Conservation (phyloP, 2,888 invertebrate species). For the Mesorhabditis spiculigera region DNA sequence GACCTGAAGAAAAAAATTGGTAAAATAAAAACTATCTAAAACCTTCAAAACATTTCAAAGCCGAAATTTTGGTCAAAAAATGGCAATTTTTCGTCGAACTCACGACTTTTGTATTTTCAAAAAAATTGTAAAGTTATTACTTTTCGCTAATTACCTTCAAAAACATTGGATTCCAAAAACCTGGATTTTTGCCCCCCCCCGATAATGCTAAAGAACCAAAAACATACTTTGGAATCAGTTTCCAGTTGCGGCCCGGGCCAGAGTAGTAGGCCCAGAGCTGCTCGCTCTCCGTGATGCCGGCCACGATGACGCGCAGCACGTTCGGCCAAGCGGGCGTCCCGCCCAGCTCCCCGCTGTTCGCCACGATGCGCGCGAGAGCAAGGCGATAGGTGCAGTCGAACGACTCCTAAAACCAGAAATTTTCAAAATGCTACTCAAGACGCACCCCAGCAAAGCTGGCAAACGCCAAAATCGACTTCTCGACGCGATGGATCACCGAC, state of each 20-base stretch:
- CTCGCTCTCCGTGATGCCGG: background rate
- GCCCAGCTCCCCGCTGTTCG: background rate
- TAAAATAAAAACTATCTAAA: too few species aligned
- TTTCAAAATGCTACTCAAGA: background rate
- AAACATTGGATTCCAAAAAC: too few species aligned
- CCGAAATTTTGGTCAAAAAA: too few species aligned
- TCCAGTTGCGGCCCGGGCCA: background rate
- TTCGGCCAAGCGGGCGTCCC: background rate
- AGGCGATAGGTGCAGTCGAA: slow-evolving; percentile 4
- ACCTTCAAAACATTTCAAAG: too few species aligned
- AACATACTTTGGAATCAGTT: background rate
- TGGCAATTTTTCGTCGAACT: too few species aligned
- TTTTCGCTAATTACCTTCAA: too few species aligned
- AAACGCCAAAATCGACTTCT: background rate
- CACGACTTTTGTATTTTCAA: too few species aligned
- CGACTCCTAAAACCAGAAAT: background rate
- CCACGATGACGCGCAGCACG: background rate
- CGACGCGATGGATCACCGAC: background rate
- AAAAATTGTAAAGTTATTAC: too few species aligned
- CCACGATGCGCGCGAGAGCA: background rate
- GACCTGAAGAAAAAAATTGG: background rate
- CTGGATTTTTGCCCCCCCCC: too few species aligned
- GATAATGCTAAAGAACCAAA: too few species aligned
- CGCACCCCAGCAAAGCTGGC: background rate
- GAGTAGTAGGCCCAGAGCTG: slow-evolving; percentile 5